A percentile compares a stretch with the other conserved stretches of the same genome.
Evolutionary conservation across 2,113 vertebrate species (phyloP).

Genomic region (Scopus umbretta): DNA sequence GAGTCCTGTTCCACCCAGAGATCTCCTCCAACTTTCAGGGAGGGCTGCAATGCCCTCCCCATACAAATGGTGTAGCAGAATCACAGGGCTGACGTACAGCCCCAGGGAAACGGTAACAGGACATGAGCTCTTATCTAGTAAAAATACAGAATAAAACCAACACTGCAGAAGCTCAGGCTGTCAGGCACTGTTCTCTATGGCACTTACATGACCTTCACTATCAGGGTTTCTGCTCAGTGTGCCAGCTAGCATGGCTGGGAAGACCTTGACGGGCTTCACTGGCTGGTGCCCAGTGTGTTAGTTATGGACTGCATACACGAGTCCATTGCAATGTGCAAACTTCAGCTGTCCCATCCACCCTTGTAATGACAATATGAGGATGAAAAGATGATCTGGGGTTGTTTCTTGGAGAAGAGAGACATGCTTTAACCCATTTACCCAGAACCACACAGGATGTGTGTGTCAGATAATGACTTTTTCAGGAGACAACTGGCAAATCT

Average conservation of each 20-base stretch:
- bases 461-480: background rate
- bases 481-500: background rate
- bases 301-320: fast-evolving
- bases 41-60: background rate
- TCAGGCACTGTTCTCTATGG: background rate
- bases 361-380: background rate
- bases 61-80: background rate
- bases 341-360: background rate
- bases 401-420: background rate
- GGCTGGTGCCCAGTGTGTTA: background rate
- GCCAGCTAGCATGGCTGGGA: background rate
- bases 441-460: background rate
- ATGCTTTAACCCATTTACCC: background rate
- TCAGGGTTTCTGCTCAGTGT: background rate
- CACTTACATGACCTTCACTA: background rate
- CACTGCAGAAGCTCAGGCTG: slow-evolving; percentile 13
- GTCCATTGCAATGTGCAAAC: background rate
- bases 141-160: background rate
- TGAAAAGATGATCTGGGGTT: background rate
- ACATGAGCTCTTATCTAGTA: background rate
- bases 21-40: background rate
- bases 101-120: background rate
- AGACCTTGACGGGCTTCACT: background rate
- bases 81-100: background rate
- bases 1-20: background rate